Percentiles rank a stretch among this genome's conserved stretches.
Conservation (phyloP, 2,888 invertebrate genomes). For the Polymixis lichenea region DNA sequence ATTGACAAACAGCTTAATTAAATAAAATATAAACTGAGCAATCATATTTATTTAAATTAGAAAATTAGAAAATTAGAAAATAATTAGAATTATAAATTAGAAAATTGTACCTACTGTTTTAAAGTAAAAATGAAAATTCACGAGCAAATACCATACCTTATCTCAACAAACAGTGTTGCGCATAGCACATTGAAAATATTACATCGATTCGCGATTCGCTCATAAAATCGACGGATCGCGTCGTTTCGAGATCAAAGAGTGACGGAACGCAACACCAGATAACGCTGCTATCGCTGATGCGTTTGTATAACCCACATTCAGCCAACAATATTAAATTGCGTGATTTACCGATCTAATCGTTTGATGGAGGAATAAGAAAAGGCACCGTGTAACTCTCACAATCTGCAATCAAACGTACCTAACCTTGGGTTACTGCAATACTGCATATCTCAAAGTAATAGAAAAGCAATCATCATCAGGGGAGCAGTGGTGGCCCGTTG, state of each 20-base stretch:
- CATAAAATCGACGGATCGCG: slow-evolving; percentile 52
- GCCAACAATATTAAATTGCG: slow-evolving; percentile 58
- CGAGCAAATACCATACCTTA: too few relatives aligned
- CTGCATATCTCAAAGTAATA: not conserved
- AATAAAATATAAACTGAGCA: too few relatives aligned
- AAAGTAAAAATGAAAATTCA: too few relatives aligned
- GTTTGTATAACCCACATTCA: slow-evolving; percentile 64
- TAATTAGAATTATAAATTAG: too few relatives aligned
- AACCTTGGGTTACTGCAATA: not conserved
- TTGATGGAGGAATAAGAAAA: not conserved
- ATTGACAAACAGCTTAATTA: not conserved
- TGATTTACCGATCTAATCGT: slow-evolving; percentile 22
- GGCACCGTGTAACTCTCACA: not conserved
- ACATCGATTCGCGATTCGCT: slow-evolving; percentile 50
- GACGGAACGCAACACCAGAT: slow-evolving; percentile 55
- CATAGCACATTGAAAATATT: slow-evolving; percentile 60
- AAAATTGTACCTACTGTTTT: too few relatives aligned
- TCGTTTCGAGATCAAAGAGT: slow-evolving; percentile 62
- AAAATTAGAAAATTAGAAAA: too few relatives aligned
- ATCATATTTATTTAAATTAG: too few relatives aligned
- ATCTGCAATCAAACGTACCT: not conserved
- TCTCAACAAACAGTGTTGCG: slow-evolving; percentile 45
- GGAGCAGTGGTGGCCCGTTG: too few relatives aligned
- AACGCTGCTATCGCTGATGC: slow-evolving; percentile 54
- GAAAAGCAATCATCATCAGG: not conserved